Conservation (phyloP, 2,888 invertebrate genomes). For the Lymantria dispar region DNA sequence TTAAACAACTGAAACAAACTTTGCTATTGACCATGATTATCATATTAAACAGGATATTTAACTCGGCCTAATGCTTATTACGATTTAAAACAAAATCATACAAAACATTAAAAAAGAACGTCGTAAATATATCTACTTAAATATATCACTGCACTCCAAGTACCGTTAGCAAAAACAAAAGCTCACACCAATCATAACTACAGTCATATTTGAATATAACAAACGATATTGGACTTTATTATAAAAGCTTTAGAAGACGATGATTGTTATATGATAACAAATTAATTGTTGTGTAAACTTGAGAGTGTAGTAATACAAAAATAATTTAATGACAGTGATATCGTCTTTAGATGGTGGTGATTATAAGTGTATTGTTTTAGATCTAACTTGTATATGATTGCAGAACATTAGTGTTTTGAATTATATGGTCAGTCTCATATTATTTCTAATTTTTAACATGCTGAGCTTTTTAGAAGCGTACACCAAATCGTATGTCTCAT, state of each 20-base stretch:
- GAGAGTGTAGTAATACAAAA: slow-evolving; percentile 44
- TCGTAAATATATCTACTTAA: slow-evolving; percentile 17
- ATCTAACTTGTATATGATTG: slow-evolving; percentile 41
- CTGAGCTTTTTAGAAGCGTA: too few relatives aligned
- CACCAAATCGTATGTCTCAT: too few relatives aligned
- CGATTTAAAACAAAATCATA: slow-evolving; percentile 9
- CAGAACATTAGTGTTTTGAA: slow-evolving; percentile 26
- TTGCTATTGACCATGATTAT: background rate
- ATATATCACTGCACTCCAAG: slow-evolving; percentile 30
- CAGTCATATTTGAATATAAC: slow-evolving; percentile 1
- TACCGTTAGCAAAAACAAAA: slow-evolving; percentile 53
- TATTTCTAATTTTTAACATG: too few relatives aligned
- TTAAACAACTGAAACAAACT: background rate
- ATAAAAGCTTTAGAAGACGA: background rate
- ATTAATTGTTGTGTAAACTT: slow-evolving; percentile 9
- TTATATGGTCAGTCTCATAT: slow-evolving; percentile 11
- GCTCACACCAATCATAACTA: slow-evolving; percentile 17
- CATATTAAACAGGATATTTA: slow-evolving; percentile 1
- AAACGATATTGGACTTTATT: slow-evolving; percentile 18
- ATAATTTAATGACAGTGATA: slow-evolving; percentile 55
- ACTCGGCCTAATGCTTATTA: too few relatives aligned
- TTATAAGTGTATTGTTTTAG: slow-evolving; percentile 39
- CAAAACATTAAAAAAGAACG: slow-evolving; percentile 5
- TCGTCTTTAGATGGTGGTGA: slow-evolving; percentile 38
- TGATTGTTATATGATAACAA: background rate